Conservation (phyloP, 2,113 vertebrate genomes). For the Poicephalus meyeri region DNA sequence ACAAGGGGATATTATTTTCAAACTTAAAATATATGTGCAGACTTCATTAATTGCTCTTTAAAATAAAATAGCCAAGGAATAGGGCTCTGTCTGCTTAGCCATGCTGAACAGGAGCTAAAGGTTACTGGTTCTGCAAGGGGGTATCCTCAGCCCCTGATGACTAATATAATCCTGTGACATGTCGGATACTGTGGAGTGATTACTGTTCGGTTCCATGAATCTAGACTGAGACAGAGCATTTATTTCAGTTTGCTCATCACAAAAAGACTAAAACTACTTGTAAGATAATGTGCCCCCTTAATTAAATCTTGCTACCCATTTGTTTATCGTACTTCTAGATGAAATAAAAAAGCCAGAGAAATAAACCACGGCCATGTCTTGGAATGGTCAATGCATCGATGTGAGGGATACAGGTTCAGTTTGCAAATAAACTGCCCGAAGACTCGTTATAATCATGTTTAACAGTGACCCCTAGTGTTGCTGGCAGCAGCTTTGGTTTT, state of each 20-base stretch:
- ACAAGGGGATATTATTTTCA: background rate
- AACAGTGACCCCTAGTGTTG: constrained; percentile 34
- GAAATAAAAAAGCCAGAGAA: background rate
- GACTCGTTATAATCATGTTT: background rate
- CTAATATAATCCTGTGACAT: background rate
- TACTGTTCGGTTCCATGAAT: background rate
- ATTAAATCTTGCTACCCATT: background rate
- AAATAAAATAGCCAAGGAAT: background rate
- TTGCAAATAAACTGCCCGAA: background rate
- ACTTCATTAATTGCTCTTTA: background rate
- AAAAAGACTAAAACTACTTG: background rate
- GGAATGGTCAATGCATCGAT: fast-evolving
- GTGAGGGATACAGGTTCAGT: background rate
- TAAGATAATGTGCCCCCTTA: background rate
- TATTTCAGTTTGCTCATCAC: background rate
- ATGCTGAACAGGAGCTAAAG: background rate
- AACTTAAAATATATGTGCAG: background rate
- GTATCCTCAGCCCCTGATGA: background rate
- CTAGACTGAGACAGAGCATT: background rate
- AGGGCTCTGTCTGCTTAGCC: background rate
- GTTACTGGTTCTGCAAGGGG: background rate
- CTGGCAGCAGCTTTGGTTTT: background rate
- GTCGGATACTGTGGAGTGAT: background rate
- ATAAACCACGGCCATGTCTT: background rate
- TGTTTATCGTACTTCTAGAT: background rate